Evolutionary conservation across 2,888 invertebrate genomes (phyloP), one percentile per base, ranked within the genome.

Genomic region (Oxystoma pomonae): DNA sequence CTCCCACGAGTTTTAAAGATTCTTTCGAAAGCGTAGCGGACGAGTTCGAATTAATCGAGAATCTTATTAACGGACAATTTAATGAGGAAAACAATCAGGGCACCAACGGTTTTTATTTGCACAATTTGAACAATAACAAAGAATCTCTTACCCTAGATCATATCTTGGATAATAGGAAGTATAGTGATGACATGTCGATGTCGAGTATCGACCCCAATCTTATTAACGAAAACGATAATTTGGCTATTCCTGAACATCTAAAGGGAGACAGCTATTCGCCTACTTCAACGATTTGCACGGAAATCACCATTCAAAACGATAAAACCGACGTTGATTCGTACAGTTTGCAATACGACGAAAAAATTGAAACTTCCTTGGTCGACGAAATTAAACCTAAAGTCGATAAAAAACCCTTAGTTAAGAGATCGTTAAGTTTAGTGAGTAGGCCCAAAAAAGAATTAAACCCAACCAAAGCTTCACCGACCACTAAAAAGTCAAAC

Each of bases 191-290:
- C 57, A 68, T 73, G 61, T 72, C 71, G 22, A 81, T 82, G 55
- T 72, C 67, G 1, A 81, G 82, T 20, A 85, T 86, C 65, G 86
- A 86, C 75, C 85, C 85, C 21, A 80, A 83, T 70, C 81, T 89
- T 63, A 89, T 89, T 63, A 89, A 90, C 77, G 86, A 87, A 79
- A 87, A 86, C 76, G 89, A 89, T 77, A 88, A 89, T 80, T 80
- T 89, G 58, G 84, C 87, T 17, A 85, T 89, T 58, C 79, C 79
- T 16, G 78, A 78, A 52, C 69, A 75, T 69, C 70, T 73, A 49
- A 67, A 70, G 62, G 60, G 67, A 12, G 74, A 75, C 60, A 70
- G 73, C 57, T 71, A 68, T 49, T 77, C 77, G 9, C 75, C 76
- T 1, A 71, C 70, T 20, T 74, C 74, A n/a, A 73, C 71, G 16